phyloP scores from a whole-genome alignment of 1,140 invertebrate species.

The Hylaeus anthracinus region DNA sequence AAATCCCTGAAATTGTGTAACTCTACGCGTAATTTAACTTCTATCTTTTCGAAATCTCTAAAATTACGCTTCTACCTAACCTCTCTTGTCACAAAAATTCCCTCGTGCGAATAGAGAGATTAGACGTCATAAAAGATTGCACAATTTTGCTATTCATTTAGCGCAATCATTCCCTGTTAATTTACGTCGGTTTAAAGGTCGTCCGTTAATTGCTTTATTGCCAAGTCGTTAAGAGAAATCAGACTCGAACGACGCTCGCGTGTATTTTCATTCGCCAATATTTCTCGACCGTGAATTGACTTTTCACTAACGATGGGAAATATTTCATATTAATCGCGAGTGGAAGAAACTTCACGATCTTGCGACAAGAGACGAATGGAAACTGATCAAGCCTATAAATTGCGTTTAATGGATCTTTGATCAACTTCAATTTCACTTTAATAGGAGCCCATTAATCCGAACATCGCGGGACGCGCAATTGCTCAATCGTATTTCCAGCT shows the following conservation, averaged over 20 bases:
- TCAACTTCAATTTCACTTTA: slow-evolving; percentile 29
- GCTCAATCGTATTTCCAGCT: slow-evolving; percentile 19
- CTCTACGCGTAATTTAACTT: too few species aligned
- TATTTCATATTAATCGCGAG: too few species aligned
- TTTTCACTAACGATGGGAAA: neutral
- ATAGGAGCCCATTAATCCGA: slow-evolving; percentile 29
- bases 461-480: neutral
- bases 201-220: neutral
- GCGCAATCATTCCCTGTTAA: too few species aligned
- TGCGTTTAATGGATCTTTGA: slow-evolving; percentile 30
- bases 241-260: neutral
- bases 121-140: too few species aligned
- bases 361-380: neutral
- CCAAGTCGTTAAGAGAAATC: slow-evolving; percentile 3
- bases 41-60: too few species aligned
- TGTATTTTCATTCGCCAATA: neutral
- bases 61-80: too few species aligned
- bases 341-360: too few species aligned
- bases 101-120: too few species aligned
- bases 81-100: too few species aligned
- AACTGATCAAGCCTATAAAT: slow-evolving; percentile 13
- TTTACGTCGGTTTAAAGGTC: neutral
- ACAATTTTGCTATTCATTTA: too few species aligned
- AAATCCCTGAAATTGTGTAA: too few species aligned
- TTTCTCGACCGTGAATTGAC: neutral